These are phyloP conservation scores for Cebidichthys violaceus DNA, from an alignment of 2,113 vertebrate species.

Conservation along the genomic window DNA sequence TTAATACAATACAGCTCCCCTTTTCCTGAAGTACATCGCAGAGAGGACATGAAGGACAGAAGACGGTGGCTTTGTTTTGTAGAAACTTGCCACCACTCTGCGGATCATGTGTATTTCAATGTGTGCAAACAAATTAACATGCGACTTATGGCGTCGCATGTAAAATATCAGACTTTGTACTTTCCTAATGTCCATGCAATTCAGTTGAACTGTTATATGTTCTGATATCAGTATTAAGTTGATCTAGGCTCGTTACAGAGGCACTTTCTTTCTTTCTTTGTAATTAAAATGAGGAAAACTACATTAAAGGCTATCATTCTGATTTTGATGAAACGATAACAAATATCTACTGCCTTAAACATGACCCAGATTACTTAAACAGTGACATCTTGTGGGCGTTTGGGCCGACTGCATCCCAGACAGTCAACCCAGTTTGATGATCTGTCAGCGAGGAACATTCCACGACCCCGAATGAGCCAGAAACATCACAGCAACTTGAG, in stretches of 20 bases:
- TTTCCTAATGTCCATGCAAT: background rate
- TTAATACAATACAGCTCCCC: conserved; percentile 15
- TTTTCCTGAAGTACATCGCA: conserved; percentile 25
- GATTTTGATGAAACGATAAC: conserved; percentile 11
- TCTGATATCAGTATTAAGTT: background rate
- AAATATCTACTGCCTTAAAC: conserved; percentile 2
- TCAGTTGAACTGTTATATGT: background rate
- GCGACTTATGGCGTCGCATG: background rate
- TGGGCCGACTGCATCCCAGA: conserved; percentile 19
- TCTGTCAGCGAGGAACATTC: conserved; percentile 40
- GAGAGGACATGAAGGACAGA: conserved; percentile 24
- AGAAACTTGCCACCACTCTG: conserved; percentile 9
- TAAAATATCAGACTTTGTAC: background rate
- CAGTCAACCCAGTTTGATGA: conserved; percentile 28
- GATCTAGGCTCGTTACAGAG: background rate
- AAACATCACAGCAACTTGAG: conserved; percentile 60
- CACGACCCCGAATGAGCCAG: conserved; percentile 31
- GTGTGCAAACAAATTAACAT: background rate
- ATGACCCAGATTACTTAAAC: conserved; percentile 42
- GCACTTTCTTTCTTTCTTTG: background rate
- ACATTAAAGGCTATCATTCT: background rate
- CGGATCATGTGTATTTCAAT: conserved; percentile 10
- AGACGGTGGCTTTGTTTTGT: conserved; percentile 24
- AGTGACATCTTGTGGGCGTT: conserved; percentile 74
- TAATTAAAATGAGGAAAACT: background rate